Evolutionary conservation across 2,888 invertebrate genomes (phyloP), one percentile per base, ranked within the genome.

Genomic region (Artemia sinica): DNA sequence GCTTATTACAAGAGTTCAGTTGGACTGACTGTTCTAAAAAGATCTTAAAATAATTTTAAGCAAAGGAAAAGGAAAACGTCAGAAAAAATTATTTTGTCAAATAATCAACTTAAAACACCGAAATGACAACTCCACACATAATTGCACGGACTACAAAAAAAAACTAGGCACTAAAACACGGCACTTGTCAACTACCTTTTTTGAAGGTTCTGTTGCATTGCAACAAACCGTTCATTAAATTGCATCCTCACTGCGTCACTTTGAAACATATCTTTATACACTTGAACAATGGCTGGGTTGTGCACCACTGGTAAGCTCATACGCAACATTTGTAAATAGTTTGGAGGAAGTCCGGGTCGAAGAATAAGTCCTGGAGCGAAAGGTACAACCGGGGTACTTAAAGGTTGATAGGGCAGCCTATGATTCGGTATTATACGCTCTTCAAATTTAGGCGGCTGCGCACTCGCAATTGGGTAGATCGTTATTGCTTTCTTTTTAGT

Each of bases 241-340:
- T 58, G n/a, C 12, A 58, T 58, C 63, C 63, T 58, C 63, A 58
- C 14, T n/a, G 14, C 63, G 28, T 68, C 70, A 11, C 68, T 65
- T 58, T 70, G 70, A 12, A 70, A 49, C 66, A 70, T 28, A n/a
- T 70, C 70, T 49, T 70, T 70, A 48, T 70, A 70, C 49, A 66
- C 66, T 66, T 70, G 70, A 66, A 68, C 70, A 28, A 65, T 70
- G 5, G 66, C 68, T 68, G 63, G 63, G 28, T 58, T 58, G n/a
- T 28, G 14, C 28, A 58, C 63, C 63, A 58, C 28, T 8, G 63
- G 63, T 28, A 58, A n/a, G 28, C 28, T 58, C 63, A 58, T 58
- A 58, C 63, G 14, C 63, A 58, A 18, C 63, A 58, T 58, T 58
- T 58, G 63, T 28, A 58, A 58, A 28, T 18, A 58, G 10, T 58